These are phyloP conservation scores for Ophion obscuratus DNA, from an alignment of 2,888 invertebrate genomes.

Conservation along the genomic window DNA sequence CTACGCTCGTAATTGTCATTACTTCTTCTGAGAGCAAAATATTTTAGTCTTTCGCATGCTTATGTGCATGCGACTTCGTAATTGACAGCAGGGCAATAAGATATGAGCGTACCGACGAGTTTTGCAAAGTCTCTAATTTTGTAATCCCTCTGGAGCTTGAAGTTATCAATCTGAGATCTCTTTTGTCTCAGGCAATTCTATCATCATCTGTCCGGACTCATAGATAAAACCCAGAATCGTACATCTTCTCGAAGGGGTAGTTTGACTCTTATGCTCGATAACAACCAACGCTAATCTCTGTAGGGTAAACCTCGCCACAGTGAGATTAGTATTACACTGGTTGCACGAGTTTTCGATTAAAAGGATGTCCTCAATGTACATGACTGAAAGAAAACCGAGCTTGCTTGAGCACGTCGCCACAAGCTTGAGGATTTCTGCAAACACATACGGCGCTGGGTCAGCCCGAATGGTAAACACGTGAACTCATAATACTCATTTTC, in stretches of 20 bases:
- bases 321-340: slow-evolving; percentile 19
- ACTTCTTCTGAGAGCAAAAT: slow-evolving; percentile 10
- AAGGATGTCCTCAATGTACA: slow-evolving; percentile 58
- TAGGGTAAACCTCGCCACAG: slow-evolving; percentile 2
- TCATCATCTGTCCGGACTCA: slow-evolving; percentile 26
- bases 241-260: slow-evolving; percentile 12
- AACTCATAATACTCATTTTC: slow-evolving; percentile 29
- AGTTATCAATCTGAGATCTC: slow-evolving; percentile 4
- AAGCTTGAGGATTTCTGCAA: slow-evolving; percentile 58
- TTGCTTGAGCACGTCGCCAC: slow-evolving; percentile 30
- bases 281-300: slow-evolving; percentile 33
- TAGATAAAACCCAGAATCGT: slow-evolving; percentile 30
- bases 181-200: slow-evolving; percentile 39
- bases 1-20: slow-evolving; percentile 21
- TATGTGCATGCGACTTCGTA: slow-evolving; percentile 35
- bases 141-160: background rate
- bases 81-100: slow-evolving; percentile 35
- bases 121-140: slow-evolving; percentile 41
- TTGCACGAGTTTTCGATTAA: slow-evolving; percentile 41
- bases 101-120: slow-evolving; percentile 30
- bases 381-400: slow-evolving; percentile 37
- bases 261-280: slow-evolving; percentile 31
- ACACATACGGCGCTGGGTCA: slow-evolving; percentile 42
- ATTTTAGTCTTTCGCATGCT: slow-evolving; percentile 24
- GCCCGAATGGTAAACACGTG: slow-evolving; percentile 51